These are phyloP conservation scores for Onychomys torridus DNA, from an alignment of 2,797 vertebrate species.

Conservation along the genomic window DNA sequence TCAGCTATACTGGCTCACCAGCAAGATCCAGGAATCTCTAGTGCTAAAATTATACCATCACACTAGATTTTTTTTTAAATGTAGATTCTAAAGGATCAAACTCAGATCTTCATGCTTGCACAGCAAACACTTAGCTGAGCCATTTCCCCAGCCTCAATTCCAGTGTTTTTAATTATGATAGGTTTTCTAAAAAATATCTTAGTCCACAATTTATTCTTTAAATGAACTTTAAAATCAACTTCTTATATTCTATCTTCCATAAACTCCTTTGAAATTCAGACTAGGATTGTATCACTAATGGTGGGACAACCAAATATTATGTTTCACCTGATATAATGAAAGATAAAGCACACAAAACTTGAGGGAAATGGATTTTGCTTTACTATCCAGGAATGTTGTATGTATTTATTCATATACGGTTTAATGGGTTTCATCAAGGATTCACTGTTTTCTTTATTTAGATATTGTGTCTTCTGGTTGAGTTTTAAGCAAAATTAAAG, in stretches of 20 bases:
- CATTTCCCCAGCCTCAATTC: neutral
- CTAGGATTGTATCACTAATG: neutral
- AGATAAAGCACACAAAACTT: neutral
- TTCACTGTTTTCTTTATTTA: neutral
- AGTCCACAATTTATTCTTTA: neutral
- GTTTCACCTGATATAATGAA: neutral
- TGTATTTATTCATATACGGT: neutral
- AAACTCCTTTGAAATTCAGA: neutral
- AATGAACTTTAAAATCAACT: slow-evolving; percentile 31
- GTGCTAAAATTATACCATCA: neutral
- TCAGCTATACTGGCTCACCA: neutral
- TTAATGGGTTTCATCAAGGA: neutral
- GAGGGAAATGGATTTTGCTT: neutral
- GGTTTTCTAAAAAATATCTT: neutral
- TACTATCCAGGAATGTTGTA: neutral
- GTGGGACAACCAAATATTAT: neutral
- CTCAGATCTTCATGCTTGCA: neutral
- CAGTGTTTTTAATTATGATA: neutral
- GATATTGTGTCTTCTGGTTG: neutral
- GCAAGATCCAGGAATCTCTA: neutral
- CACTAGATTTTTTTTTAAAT: neutral
- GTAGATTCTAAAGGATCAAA: neutral
- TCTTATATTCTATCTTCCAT: neutral
- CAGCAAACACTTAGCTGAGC: neutral
- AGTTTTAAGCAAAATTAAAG: slow-evolving; percentile 26